phyloP scores from a whole-genome alignment of 2,888 invertebrate species.

The Eueremaeus valkanovi region DNA sequence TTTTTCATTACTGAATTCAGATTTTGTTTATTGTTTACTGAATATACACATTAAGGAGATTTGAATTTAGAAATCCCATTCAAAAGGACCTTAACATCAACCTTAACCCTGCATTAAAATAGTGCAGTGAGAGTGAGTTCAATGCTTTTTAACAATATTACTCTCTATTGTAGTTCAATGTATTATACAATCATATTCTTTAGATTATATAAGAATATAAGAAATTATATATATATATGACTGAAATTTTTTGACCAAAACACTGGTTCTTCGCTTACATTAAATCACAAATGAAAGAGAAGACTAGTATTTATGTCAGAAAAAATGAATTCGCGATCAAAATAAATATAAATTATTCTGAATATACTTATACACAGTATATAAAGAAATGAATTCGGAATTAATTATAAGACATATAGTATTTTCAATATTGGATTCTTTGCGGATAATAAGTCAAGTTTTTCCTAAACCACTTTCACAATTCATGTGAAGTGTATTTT shows the following conservation, averaged over 20 bases:
- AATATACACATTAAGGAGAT: not conserved
- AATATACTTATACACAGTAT: not conserved
- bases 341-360: not conserved
- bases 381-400: not conserved
- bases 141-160: slow-evolving; percentile 16
- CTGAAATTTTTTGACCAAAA: slow-evolving; percentile 30
- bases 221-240: not conserved
- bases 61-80: not conserved
- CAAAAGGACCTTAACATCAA: slow-evolving; percentile 6
- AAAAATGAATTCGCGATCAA: slow-evolving; percentile 2
- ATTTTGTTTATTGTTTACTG: not conserved
- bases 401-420: slow-evolving; percentile 2
- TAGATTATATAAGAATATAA: not conserved
- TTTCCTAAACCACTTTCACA: slow-evolving; percentile 1
- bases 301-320: slow-evolving; percentile 6
- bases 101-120: slow-evolving; percentile 8
- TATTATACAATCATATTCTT: not conserved
- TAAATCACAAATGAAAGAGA: not conserved
- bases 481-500: not conserved
- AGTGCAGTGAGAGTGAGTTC: slow-evolving; percentile 25
- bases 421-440: not conserved
- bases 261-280: not conserved
- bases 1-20: not conserved
- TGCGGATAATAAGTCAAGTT: not conserved
- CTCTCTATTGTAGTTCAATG: slow-evolving; percentile 8